Percentiles rank a stretch among this genome's conserved stretches.
Conservation (phyloP, 1,140 invertebrate genomes). For the Leptonema lineaticorne region DNA sequence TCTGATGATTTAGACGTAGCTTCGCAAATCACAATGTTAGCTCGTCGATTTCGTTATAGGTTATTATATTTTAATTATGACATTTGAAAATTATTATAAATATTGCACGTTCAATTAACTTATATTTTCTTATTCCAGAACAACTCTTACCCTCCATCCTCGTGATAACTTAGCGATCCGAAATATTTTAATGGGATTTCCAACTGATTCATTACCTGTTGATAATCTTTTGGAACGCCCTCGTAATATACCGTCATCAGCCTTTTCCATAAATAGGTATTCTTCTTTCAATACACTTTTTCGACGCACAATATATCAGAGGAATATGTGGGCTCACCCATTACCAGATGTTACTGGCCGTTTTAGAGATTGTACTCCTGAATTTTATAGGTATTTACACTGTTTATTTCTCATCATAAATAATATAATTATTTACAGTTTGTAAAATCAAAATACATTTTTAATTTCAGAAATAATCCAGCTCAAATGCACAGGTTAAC, state of each 20-base stretch:
- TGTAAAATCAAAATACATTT: no score
- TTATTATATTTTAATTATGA: constrained; percentile 13
- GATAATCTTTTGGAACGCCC: constrained; percentile 40
- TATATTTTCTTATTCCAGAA: constrained; percentile 46
- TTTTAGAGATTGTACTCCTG: constrained; percentile 70
- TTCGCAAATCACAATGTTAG: constrained; percentile 12
- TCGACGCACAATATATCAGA: constrained; percentile 74
- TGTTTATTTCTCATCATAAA: not conserved
- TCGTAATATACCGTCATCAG: not conserved
- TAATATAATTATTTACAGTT: constrained; percentile 5
- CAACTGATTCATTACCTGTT: constrained; percentile 46
- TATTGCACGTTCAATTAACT: no score
- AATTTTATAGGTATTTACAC: constrained; percentile 66
- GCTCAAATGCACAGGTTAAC: constrained; percentile 76
- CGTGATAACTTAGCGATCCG: constrained; percentile 57
- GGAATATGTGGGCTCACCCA: constrained; percentile 71
- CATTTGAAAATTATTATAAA: not conserved
- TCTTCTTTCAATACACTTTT: constrained; percentile 33
- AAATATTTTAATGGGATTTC: constrained; percentile 56
- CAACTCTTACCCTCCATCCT: constrained; percentile 60
- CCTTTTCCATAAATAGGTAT: not conserved
- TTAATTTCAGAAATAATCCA: constrained; percentile 69
- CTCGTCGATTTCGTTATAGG: constrained; percentile 38
- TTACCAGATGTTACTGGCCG: constrained; percentile 65
- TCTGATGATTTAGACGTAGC: not conserved